Evolutionary conservation across 2,888 invertebrate genomes (phyloP), one percentile per base, ranked within the genome.

Genomic region (Drosophila cognata): DNA sequence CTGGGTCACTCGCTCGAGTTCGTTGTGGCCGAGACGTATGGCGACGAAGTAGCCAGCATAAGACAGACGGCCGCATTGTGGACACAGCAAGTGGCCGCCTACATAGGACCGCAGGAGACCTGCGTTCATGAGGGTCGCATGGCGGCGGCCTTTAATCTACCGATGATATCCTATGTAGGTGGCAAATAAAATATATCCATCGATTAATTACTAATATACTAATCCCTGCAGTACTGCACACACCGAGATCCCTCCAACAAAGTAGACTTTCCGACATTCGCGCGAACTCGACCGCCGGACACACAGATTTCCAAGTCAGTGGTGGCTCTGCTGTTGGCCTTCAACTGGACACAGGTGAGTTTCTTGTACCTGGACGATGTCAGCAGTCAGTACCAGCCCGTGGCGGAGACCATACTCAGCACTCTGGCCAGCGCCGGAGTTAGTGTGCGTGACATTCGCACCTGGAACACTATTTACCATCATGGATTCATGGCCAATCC

Each of bases 111-210:
- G 0, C 97, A 97, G 91, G 93, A 93, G 79, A 93, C 98, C 0
- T 98, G 98, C 92, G 96, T 97, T 28, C 98, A 98, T 93, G 98
- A 99, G 93, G 98, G 97, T 0, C 95, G 97, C 81, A 97, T 99
- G 95, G 98, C 98, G 0, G 97, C 98, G 1, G 97, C 98, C 50
- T 98, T 98, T 94, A 98, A 98, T 93, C 94, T 98, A 57, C 98
- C 98, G 7, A 98, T 99, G 98, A 97, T 98, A 91, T 98, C 98
- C 81, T 98, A 98, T 92, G 98, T 98, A 94, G 96, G 97, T 96
- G 2, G 3, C 0, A 10, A 1, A 2, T 10, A 25, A 1, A 8
- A 25, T 2, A 8, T 25, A 4, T 33, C 16, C 6, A 7, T 4
- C 21, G 1, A 16, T 35, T 21, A 2, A 41, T 31, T 7, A 21